These are phyloP conservation scores for Lottia gigantea DNA, from an alignment of 2,888 invertebrate species.

Conservation along the genomic window DNA sequence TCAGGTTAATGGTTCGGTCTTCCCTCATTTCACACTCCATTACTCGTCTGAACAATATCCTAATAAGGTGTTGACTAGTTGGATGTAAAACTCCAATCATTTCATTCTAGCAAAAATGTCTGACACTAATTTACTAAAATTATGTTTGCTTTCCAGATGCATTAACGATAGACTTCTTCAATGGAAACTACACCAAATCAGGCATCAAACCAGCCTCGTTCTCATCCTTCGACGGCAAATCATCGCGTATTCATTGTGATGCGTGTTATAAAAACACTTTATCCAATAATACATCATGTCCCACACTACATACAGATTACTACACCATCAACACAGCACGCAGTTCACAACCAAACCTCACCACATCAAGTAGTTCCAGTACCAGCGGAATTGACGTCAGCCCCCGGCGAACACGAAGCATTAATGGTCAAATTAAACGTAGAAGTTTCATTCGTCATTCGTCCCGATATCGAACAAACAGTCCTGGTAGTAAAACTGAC, in stretches of 20 bases:
- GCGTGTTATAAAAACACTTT: constrained; percentile 12
- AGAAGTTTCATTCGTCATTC: constrained; percentile 32
- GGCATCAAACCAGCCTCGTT: constrained; percentile 4
- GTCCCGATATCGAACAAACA: neutral
- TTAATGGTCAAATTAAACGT: constrained; percentile 28
- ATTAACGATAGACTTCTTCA: constrained; percentile 46
- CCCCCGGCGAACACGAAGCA: constrained; percentile 37
- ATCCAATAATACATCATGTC: constrained; percentile 23
- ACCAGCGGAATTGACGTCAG: constrained; percentile 44
- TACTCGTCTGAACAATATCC: too few relatives aligned
- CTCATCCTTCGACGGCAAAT: constrained; percentile 11
- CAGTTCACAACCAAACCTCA: constrained; percentile 22
- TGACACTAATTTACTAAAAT: too few relatives aligned
- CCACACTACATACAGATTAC: constrained; percentile 19
- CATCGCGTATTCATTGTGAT: constrained; percentile 12
- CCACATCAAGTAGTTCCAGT: constrained; percentile 50
- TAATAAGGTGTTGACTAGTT: too few relatives aligned
- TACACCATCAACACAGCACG: neutral
- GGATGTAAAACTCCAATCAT: too few relatives aligned
- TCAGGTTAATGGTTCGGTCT: too few relatives aligned
- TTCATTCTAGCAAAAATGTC: too few relatives aligned
- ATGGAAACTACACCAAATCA: constrained; percentile 28
- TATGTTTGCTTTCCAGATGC: constrained; percentile 44
- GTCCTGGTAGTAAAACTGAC: neutral
- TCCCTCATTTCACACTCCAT: too few relatives aligned